Conservation (phyloP, 2,797 vertebrate species). For the Typhlichthys eigenmanni region DNA sequence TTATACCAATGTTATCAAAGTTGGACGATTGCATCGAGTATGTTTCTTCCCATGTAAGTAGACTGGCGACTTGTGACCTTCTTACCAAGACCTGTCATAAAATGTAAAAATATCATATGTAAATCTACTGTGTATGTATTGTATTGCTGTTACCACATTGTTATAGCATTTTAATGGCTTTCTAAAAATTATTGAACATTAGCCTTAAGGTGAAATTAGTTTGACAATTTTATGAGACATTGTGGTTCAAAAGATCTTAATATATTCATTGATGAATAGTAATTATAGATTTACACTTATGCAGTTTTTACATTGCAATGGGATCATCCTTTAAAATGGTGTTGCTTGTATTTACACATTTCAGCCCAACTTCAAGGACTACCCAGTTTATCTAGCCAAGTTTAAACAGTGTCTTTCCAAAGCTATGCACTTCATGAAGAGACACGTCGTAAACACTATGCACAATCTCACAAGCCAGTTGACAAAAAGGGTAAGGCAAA, state of each 20-base stretch:
- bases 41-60: constrained; percentile 94
- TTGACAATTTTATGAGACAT: not conserved
- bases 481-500: constrained; percentile 87
- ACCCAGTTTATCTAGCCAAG: constrained; percentile 90
- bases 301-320: not conserved
- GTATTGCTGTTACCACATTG: not conserved
- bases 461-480: constrained; percentile 93
- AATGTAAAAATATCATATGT: too few species aligned
- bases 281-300: not conserved
- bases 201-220: not conserved
- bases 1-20: constrained; percentile 96
- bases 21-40: constrained; percentile 96
- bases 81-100: too few species aligned
- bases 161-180: not conserved
- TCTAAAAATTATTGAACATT: not conserved
- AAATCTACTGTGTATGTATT: not conserved
- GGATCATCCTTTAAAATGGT: not conserved
- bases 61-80: not conserved
- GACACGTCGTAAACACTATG: constrained; percentile 89
- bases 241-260: not conserved
- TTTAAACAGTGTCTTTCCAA: constrained; percentile 97
- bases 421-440: constrained; percentile 97
- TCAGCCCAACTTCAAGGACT: constrained; percentile 97
- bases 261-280: not conserved
- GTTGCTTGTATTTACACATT: constrained; percentile 15